Evolutionary conservation across 2,797 vertebrate species (phyloP).

Genomic region (Petrocephalus sullivani): DNA sequence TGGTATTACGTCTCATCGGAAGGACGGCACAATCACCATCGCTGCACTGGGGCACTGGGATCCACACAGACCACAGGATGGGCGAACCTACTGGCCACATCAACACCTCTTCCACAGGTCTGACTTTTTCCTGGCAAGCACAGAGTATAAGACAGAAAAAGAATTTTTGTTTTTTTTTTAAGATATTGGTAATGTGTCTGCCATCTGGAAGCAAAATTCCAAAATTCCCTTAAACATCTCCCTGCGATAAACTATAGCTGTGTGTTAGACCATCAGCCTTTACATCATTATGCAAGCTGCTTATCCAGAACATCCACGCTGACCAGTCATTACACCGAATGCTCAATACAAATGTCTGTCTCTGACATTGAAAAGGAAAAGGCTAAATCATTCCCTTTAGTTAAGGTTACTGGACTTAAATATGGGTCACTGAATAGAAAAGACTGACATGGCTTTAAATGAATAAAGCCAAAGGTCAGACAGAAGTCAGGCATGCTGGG

Average conservation of each 20-base stretch:
- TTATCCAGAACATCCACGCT: neutral
- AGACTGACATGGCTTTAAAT: neutral
- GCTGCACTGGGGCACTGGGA: too few species aligned
- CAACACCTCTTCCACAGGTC: too few species aligned
- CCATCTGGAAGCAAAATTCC: neutral
- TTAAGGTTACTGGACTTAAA: neutral
- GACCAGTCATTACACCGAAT: neutral
- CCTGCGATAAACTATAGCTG: neutral
- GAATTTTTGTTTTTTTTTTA: neutral
- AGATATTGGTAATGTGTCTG: neutral
- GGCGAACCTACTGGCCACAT: too few species aligned
- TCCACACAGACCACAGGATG: too few species aligned
- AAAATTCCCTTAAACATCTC: neutral
- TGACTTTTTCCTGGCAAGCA: neutral
- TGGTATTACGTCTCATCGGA: too few species aligned
- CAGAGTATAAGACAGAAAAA: neutral
- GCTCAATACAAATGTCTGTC: neutral
- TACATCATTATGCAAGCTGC: neutral
- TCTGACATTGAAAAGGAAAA: neutral
- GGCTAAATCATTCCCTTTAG: neutral
- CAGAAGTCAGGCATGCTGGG: neutral
- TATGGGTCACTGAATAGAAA: neutral
- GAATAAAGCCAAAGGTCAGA: constrained; percentile 10
- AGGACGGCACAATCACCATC: too few species aligned
- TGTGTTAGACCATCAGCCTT: neutral